Percentiles rank a stretch among this genome's conserved stretches.
Conservation (phyloP, 2,888 invertebrate species). For the Drosophila greeni region DNA sequence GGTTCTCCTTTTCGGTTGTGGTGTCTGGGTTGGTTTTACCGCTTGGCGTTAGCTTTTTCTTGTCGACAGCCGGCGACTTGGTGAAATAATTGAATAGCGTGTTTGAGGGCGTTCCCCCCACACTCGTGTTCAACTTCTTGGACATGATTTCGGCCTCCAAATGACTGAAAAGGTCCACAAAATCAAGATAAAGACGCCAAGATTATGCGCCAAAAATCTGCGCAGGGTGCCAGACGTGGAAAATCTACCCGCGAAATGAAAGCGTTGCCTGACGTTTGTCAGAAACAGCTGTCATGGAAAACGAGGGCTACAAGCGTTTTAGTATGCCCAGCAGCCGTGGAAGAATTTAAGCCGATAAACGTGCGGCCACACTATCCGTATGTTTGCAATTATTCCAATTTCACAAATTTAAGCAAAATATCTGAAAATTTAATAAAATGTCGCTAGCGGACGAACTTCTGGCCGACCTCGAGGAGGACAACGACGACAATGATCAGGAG, state of each 20-base stretch:
- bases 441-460: conserved; percentile 98
- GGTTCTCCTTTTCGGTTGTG: conserved; percentile 42
- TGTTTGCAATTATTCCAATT: conserved; percentile 1
- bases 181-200: conserved; percentile 48
- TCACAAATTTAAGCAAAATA: conserved; percentile 8
- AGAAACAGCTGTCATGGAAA: not conserved
- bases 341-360: accelerated
- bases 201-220: conserved; percentile 59
- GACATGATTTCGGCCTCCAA: conserved; percentile 59
- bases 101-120: conserved; percentile 78
- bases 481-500: conserved; percentile 86
- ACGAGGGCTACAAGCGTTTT: not conserved
- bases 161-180: conserved; percentile 17
- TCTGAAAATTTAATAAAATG: conserved; percentile 81
- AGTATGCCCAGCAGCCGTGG: not conserved
- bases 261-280: not conserved
- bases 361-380: not conserved
- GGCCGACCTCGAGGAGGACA: conserved; percentile 98
- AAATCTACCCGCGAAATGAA: conserved; percentile 15
- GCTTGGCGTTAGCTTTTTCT: conserved; percentile 60
- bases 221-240: conserved; percentile 18
- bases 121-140: conserved; percentile 72
- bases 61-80: conserved; percentile 80
- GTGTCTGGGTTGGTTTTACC: conserved; percentile 29
- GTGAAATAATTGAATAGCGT: conserved; percentile 85